Percentiles rank a stretch among this genome's conserved stretches.
phyloP scores from a whole-genome alignment of 1,140 invertebrate genomes.

The Drosophila bocki region DNA sequence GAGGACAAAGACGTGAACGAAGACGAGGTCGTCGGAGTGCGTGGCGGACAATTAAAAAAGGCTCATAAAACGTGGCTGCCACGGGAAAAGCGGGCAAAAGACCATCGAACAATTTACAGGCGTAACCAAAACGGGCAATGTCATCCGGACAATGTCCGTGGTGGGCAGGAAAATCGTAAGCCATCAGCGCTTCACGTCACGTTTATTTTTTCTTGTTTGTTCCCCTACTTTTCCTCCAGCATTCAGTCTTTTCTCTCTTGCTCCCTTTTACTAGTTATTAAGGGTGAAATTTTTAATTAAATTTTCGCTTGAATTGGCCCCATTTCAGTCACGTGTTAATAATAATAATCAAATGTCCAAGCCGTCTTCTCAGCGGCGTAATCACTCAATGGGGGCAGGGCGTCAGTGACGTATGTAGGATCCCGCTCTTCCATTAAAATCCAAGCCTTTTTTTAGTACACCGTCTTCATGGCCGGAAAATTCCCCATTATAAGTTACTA shows the following conservation, averaged over 20 bases:
- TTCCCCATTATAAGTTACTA: constrained; percentile 50
- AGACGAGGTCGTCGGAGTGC: constrained; percentile 19
- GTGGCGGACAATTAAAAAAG: constrained; percentile 50
- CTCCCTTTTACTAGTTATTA: constrained; percentile 50
- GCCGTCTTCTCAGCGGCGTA: constrained; percentile 20
- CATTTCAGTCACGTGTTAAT: constrained; percentile 79
- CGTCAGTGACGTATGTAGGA: constrained; percentile 41
- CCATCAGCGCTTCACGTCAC: constrained; percentile 60
- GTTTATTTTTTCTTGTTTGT: constrained; percentile 25
- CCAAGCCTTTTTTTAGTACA: neutral
- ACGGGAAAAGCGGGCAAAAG: constrained; percentile 34
- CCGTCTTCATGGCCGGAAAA: constrained; percentile 7
- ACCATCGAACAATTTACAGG: constrained; percentile 73
- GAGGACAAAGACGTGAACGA: constrained; percentile 7
- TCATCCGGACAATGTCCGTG: constrained; percentile 59
- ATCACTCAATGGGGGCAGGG: constrained; percentile 22
- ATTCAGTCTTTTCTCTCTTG: constrained; percentile 8
- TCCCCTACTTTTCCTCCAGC: neutral
- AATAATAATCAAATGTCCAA: constrained; percentile 77
- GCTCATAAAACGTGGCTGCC: constrained; percentile 43
- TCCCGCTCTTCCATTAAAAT: neutral
- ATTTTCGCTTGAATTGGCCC: constrained; percentile 77
- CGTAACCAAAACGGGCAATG: constrained; percentile 67
- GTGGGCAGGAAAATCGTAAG: constrained; percentile 13
- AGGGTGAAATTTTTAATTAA: constrained; percentile 76